These are phyloP conservation scores for Andrena minutula DNA, from an alignment of 2,888 invertebrate species.

Conservation along the genomic window DNA sequence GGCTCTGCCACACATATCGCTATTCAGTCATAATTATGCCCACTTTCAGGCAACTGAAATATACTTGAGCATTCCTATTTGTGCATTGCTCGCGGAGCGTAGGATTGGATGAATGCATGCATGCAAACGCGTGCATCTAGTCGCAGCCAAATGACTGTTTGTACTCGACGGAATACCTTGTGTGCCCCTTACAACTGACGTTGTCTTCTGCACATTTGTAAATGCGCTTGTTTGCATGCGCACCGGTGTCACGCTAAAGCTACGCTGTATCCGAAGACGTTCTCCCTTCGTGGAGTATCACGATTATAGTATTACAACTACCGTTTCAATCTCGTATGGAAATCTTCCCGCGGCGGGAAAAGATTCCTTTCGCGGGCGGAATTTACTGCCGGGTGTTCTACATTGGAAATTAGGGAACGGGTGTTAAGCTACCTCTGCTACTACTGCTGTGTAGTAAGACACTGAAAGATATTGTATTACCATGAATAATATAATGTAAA, in stretches of 20 bases:
- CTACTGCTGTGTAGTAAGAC: too few species aligned
- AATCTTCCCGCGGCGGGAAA: neutral
- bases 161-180: conserved; percentile 34
- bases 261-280: neutral
- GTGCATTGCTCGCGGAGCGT: neutral
- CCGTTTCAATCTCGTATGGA: conserved; percentile 21
- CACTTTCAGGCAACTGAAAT: conserved; percentile 8
- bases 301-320: conserved; percentile 3
- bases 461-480: too few species aligned
- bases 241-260: neutral
- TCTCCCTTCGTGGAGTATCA: neutral
- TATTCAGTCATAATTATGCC: conserved; percentile 12
- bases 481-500: too few species aligned
- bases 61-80: conserved; percentile 21
- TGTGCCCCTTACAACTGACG: conserved; percentile 4
- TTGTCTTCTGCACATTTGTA: conserved; percentile 19
- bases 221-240: neutral
- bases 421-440: too few species aligned
- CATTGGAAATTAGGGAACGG: too few species aligned
- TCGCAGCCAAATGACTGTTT: conserved; percentile 27
- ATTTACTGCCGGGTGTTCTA: too few species aligned
- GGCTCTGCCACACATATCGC: neutral
- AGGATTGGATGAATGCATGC: conserved; percentile 12
- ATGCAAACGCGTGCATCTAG: conserved; percentile 8
- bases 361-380: too few species aligned